A percentile compares a stretch with the other conserved stretches of the same genome.
Conservation (phyloP, 2,113 vertebrate genomes). For the Nesogale talazaci region DNA sequence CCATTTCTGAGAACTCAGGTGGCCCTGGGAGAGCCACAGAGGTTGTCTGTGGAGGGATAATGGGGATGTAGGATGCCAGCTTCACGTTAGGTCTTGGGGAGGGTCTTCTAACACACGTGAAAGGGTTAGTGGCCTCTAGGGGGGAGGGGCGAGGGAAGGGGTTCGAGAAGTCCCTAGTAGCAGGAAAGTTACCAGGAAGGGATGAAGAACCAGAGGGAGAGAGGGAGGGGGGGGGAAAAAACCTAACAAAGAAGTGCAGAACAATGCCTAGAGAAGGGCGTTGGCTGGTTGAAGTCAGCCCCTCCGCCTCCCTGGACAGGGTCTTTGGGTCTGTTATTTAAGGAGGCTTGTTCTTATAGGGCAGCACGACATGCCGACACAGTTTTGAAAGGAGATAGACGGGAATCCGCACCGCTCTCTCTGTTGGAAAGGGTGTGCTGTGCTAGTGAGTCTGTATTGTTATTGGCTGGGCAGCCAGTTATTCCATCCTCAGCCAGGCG, state of each 20-base stretch:
- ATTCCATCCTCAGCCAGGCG: slow-evolving; percentile 48
- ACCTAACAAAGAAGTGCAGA: slow-evolving; percentile 77
- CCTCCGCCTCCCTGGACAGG: slow-evolving; percentile 43
- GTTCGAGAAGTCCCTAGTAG: neutral
- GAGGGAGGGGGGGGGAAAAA: slow-evolving; percentile 63
- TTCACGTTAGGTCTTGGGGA: neutral
- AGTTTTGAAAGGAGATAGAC: slow-evolving; percentile 52
- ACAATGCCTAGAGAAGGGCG: slow-evolving; percentile 78
- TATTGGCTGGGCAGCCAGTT: slow-evolving; percentile 68
- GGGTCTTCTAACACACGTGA: neutral
- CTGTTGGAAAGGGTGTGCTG: slow-evolving; percentile 37
- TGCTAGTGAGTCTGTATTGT: slow-evolving; percentile 55
- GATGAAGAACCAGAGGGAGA: slow-evolving; percentile 67
- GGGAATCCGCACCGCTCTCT: neutral
- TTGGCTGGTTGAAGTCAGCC: slow-evolving; percentile 60
- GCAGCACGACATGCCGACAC: neutral
- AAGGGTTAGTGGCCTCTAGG: slow-evolving; percentile 7
- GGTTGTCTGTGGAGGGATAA: neutral
- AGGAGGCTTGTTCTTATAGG: slow-evolving; percentile 1
- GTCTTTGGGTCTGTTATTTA: neutral
- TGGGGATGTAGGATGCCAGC: neutral
- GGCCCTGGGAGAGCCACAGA: neutral
- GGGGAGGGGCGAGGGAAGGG: neutral
- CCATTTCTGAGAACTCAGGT: neutral
- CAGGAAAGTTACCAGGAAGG: slow-evolving; percentile 75